Evolutionary conservation across 2,797 vertebrate genomes (phyloP).

Genomic region (Onychomys torridus): DNA sequence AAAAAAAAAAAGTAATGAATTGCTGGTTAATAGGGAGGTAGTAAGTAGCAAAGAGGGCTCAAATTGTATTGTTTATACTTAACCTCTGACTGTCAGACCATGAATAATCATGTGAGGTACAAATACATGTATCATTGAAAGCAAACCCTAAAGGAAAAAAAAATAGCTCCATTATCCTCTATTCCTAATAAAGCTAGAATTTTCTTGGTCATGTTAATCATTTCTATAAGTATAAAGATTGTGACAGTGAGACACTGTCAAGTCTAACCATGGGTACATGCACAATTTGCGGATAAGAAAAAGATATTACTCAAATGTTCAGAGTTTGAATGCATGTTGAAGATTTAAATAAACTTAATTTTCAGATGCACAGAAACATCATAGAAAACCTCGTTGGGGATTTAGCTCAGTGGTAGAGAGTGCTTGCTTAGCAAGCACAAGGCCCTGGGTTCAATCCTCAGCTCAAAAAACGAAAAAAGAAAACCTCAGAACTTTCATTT

Average conservation of each 20-base stretch:
- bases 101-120: background rate
- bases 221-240: conserved; percentile 27
- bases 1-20: background rate
- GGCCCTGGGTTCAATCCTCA: too few relatives aligned
- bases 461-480: too few relatives aligned
- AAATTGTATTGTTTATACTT: background rate
- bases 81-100: background rate
- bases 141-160: background rate
- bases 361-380: background rate
- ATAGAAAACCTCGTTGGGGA: background rate
- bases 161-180: background rate
- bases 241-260: background rate
- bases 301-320: background rate
- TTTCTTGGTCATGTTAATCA: conserved; percentile 8
- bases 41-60: background rate
- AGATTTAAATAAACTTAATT: background rate
- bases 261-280: background rate
- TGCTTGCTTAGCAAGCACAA: too few relatives aligned
- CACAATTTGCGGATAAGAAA: background rate
- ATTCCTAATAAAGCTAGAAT: background rate
- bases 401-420: too few relatives aligned
- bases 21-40: background rate
- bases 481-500: background rate
- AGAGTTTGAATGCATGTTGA: background rate
- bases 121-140: background rate